These are phyloP conservation scores for Myanophis thanlyinensis DNA, from an alignment of 2,113 vertebrate genomes.

Conservation along the genomic window DNA sequence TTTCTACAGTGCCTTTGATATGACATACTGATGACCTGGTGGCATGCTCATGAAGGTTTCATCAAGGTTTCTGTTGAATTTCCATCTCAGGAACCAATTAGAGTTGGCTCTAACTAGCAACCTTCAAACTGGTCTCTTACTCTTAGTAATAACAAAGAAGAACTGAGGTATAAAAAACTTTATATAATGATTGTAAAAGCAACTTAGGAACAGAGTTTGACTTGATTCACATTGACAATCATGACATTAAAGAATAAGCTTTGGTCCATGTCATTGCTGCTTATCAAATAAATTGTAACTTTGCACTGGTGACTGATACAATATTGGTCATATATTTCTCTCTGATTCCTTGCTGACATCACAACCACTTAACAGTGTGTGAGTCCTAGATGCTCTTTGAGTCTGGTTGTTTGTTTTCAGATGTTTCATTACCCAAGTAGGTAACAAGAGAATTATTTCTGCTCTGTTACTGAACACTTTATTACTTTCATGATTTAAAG, in stretches of 20 bases:
- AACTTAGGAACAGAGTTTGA: neutral
- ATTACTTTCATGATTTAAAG: slow-evolving; percentile 52
- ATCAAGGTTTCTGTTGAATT: slow-evolving; percentile 12
- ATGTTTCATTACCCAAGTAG: neutral
- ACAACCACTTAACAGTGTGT: neutral
- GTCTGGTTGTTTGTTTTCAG: neutral
- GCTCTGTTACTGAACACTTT: slow-evolving; percentile 48
- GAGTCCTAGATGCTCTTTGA: neutral
- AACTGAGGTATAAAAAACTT: slow-evolving; percentile 9
- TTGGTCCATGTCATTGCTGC: neutral
- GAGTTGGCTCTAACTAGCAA: neutral
- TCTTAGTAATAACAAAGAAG: neutral
- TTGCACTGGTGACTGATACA: slow-evolving; percentile 19
- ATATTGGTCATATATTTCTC: neutral
- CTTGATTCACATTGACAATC: neutral
- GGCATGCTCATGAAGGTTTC: neutral
- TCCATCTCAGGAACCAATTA: slow-evolving; percentile 22
- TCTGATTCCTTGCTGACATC: neutral
- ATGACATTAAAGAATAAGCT: neutral
- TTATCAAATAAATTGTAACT: neutral
- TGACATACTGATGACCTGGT: slow-evolving; percentile 3
- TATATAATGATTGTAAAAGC: slow-evolving; percentile 26
- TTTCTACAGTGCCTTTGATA: neutral
- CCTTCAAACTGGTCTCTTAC: neutral
- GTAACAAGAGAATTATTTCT: slow-evolving; percentile 42